Evolutionary conservation across 2,888 invertebrate species (phyloP).

Genomic region (Pasiphila rectangulata): DNA sequence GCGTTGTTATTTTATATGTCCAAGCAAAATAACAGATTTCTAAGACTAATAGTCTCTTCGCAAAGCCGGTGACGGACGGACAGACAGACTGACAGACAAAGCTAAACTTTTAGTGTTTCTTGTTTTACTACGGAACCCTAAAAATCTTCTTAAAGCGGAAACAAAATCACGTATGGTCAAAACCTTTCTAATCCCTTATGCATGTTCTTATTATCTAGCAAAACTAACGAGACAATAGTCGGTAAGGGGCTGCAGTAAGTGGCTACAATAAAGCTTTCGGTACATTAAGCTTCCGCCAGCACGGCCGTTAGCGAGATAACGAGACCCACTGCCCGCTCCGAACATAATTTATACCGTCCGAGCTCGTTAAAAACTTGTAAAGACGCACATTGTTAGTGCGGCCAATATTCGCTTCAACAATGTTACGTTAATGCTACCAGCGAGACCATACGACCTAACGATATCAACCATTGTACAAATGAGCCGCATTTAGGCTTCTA

Average conservation of each 20-base stretch:
- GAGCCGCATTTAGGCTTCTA: too few species aligned
- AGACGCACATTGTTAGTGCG: slow-evolving; percentile 80
- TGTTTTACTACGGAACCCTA: too few species aligned
- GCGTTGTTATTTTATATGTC: too few species aligned
- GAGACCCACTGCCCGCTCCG: slow-evolving; percentile 76
- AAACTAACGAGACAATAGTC: slow-evolving; percentile 42
- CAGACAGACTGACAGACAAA: too few species aligned
- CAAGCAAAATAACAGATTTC: too few species aligned
- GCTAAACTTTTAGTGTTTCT: too few species aligned
- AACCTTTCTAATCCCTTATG: slow-evolving; percentile 7
- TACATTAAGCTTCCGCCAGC: slow-evolving; percentile 79
- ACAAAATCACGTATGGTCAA: not conserved
- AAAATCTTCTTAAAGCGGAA: not conserved
- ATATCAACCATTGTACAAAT: slow-evolving; percentile 60
- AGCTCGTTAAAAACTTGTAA: slow-evolving; percentile 82
- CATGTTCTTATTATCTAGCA: slow-evolving; percentile 17
- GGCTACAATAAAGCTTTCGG: slow-evolving; percentile 79
- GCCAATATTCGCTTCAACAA: slow-evolving; percentile 68
- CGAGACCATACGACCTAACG: slow-evolving; percentile 73
- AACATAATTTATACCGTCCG: slow-evolving; percentile 80
- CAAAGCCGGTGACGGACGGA: too few species aligned
- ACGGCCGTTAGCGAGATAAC: slow-evolving; percentile 78
- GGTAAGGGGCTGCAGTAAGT: slow-evolving; percentile 60
- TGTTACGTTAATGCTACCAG: slow-evolving; percentile 20
- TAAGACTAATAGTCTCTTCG: too few species aligned